These are phyloP conservation scores for Sthenelais limicola DNA, from an alignment of 2,888 invertebrate species.

Conservation along the genomic window DNA sequence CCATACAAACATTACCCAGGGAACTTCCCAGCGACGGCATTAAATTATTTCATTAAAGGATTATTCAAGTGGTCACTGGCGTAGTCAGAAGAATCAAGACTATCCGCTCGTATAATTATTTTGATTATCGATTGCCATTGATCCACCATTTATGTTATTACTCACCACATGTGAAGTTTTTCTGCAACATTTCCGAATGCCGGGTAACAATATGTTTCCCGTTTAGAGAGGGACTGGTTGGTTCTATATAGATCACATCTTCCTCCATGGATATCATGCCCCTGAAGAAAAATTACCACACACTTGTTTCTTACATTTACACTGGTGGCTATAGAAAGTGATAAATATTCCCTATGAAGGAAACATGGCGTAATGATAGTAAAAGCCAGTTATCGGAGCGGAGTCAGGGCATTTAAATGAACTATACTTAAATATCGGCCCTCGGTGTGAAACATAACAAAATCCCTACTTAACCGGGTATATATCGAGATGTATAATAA, in stretches of 20 bases:
- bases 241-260: slow-evolving; percentile 64
- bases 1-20: too few relatives aligned
- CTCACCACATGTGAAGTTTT: slow-evolving; percentile 44
- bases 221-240: slow-evolving; percentile 49
- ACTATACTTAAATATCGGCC: neutral
- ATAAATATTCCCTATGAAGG: neutral
- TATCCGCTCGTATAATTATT: too few relatives aligned
- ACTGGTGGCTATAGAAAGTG: neutral
- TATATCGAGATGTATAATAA: too few relatives aligned
- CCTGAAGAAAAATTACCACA: slow-evolving; percentile 53
- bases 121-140: neutral
- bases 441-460: neutral
- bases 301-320: neutral
- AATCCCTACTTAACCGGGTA: neutral
- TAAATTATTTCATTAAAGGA: too few relatives aligned
- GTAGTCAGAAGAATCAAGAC: too few relatives aligned
- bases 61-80: too few relatives aligned
- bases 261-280: slow-evolving; percentile 57
- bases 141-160: neutral
- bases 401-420: neutral
- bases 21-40: too few relatives aligned
- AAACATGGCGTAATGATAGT: neutral
- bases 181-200: slow-evolving; percentile 35
- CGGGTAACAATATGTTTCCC: slow-evolving; percentile 42
- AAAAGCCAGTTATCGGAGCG: neutral